phyloP scores from a whole-genome alignment of 2,797 vertebrate species.

The Fratercula arctica region DNA sequence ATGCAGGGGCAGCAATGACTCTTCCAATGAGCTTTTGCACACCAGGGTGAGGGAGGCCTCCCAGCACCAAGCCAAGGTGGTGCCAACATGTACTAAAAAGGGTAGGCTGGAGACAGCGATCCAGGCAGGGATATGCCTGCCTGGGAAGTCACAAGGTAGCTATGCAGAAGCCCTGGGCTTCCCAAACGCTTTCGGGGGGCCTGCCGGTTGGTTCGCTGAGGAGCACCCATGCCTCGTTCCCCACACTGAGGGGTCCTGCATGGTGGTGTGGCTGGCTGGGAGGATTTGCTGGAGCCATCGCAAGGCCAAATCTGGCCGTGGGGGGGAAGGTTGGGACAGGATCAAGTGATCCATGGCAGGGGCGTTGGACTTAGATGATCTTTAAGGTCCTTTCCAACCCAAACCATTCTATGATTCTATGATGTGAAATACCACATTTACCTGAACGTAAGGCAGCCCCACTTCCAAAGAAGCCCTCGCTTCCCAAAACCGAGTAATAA shows the following conservation, averaged over 20 bases:
- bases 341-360: not conserved
- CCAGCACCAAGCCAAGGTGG: not conserved
- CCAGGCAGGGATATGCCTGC: not conserved
- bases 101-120: not conserved
- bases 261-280: fast-evolving
- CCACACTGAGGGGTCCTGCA: fast-evolving
- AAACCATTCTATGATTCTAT: not conserved
- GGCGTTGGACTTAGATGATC: not conserved
- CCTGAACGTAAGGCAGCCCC: not conserved
- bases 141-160: not conserved
- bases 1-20: not conserved
- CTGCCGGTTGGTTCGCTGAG: not conserved
- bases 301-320: not conserved
- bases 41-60: not conserved
- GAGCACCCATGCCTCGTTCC: fast-evolving
- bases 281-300: not conserved
- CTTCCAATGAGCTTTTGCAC: not conserved
- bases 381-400: not conserved
- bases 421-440: not conserved
- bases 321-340: not conserved
- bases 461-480: not conserved
- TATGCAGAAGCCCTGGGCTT: not conserved
- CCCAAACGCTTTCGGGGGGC: fast-evolving
- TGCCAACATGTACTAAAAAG: not conserved
- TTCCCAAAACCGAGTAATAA: not conserved